Conservation (phyloP, 2,797 vertebrate genomes). For the Ficedula albicollis region DNA sequence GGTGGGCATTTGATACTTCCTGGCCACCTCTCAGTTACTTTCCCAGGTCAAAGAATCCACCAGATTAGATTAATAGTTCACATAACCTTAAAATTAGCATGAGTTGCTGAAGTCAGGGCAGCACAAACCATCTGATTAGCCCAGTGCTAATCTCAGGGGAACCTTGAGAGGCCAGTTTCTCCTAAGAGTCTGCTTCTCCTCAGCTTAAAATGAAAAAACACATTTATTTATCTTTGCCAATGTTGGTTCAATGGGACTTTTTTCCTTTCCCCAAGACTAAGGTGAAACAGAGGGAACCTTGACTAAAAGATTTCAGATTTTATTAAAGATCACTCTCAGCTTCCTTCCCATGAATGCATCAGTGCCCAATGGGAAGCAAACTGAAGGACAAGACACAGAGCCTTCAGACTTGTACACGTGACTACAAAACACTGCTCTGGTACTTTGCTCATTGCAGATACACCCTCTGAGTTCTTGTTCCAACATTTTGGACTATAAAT, state of each 20-base stretch:
- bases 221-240: not conserved
- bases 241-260: not conserved
- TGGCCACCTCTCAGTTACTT: not conserved
- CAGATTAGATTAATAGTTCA: not conserved
- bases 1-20: not conserved
- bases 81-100: not conserved
- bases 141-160: not conserved
- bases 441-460: not conserved
- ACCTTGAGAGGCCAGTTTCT: not conserved
- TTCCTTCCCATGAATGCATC: not conserved
- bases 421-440: not conserved
- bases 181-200: not conserved
- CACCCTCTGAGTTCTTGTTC: not conserved
- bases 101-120: not conserved
- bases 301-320: not conserved
- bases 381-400: not conserved
- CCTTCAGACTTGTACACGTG: not conserved
- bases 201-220: not conserved
- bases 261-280: not conserved
- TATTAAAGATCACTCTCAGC: not conserved
- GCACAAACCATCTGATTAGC: not conserved
- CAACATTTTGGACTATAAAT: not conserved
- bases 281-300: not conserved
- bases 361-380: not conserved
- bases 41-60: not conserved